Evolutionary conservation across 1,140 invertebrate genomes (phyloP).

Genomic region (Cardiocondyla obscurior): DNA sequence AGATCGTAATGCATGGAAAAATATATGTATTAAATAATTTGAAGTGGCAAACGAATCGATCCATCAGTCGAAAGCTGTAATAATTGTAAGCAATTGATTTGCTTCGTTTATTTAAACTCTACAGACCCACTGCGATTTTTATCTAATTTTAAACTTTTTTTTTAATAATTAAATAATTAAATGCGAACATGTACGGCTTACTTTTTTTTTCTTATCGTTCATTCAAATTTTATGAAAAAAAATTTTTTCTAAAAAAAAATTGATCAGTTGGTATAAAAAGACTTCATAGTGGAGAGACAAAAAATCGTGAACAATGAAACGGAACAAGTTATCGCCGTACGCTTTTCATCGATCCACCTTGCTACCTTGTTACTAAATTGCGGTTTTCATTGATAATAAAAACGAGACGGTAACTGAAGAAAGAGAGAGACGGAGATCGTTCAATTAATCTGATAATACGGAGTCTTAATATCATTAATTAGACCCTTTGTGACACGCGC

Average conservation of each 20-base stretch:
- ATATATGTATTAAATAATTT: neutral
- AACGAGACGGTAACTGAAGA: neutral
- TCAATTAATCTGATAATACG: slow-evolving; percentile 40
- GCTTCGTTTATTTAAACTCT: neutral
- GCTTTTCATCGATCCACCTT: neutral
- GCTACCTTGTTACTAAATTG: slow-evolving; percentile 22
- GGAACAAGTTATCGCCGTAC: neutral
- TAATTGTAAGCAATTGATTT: neutral
- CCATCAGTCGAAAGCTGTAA: neutral
- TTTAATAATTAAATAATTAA: neutral
- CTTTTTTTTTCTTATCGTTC: neutral
- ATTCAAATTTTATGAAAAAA: neutral
- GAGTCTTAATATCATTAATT: slow-evolving; percentile 34
- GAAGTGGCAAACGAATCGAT: neutral
- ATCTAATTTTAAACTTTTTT: neutral
- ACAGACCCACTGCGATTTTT: neutral
- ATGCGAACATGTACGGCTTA: neutral
- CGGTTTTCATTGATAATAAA: neutral
- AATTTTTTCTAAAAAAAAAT: neutral
- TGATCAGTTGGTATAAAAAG: neutral
- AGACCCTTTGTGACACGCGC: slow-evolving; percentile 14
- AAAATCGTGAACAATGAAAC: slow-evolving; percentile 15
- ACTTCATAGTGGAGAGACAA: neutral
- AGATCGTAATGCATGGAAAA: neutral
- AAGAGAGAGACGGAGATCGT: too few species aligned